A percentile compares a stretch with the other conserved stretches of the same genome.
These are phyloP conservation scores for Aurelia sp. DNA, from an alignment of 30 jellyfish, hydroid and myxozoan species.

Conservation along the genomic window DNA sequence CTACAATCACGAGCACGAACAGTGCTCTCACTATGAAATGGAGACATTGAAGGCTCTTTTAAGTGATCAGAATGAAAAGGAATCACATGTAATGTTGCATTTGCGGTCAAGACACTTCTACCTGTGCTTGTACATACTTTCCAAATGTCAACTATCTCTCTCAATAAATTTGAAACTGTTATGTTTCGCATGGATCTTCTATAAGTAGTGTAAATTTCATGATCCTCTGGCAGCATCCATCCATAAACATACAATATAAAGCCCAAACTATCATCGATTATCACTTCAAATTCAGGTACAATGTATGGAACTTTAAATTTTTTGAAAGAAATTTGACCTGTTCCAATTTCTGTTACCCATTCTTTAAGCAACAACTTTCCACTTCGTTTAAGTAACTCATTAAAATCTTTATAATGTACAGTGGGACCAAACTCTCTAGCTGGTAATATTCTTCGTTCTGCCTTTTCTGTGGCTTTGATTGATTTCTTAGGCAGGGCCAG, in stretches of 20 bases:
- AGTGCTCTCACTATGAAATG: neutral
- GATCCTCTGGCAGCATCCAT: constrained; percentile 64
- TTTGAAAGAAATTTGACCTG: neutral
- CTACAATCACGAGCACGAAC: neutral
- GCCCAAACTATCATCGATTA: constrained; percentile 26
- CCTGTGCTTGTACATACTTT: constrained; percentile 41
- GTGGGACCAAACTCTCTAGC: neutral
- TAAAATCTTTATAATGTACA: neutral
- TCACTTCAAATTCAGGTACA: constrained; percentile 39
- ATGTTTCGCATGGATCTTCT: constrained; percentile 49
- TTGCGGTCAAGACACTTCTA: neutral
- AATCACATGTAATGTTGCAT: neutral
- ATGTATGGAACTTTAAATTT: constrained; percentile 4
- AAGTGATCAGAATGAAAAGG: constrained; percentile 7
- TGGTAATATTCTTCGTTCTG: neutral
- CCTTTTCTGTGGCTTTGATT: neutral
- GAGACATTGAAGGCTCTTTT: neutral
- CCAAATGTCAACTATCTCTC: neutral
- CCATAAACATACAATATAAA: constrained; percentile 47
- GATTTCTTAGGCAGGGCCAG: constrained; percentile 7
- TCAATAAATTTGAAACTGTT: constrained; percentile 41
- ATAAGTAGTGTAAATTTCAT: constrained; percentile 8
- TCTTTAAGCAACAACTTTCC: neutral
- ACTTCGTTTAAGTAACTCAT: neutral
- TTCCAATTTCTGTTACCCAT: neutral